Conservation (phyloP, 2,113 vertebrate genomes). For the Syngnathus scovelli region DNA sequence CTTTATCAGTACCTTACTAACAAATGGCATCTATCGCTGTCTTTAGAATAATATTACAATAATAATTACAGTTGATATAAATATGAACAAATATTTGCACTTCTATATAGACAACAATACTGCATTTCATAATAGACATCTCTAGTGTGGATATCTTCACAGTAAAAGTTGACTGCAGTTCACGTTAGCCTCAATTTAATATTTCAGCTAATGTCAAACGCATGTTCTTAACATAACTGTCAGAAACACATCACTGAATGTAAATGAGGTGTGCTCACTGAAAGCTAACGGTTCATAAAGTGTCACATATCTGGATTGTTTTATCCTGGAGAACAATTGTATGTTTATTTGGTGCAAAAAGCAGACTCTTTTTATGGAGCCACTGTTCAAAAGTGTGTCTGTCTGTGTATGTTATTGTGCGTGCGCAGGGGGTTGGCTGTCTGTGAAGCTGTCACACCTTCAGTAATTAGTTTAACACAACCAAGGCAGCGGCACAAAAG, state of each 20-base stretch:
- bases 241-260: not conserved
- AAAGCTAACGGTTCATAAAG: not conserved
- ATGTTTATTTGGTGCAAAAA: constrained; percentile 15
- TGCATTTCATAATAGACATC: not conserved
- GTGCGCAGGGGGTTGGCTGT: constrained; percentile 69
- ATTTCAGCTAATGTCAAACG: not conserved
- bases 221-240: not conserved
- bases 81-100: not conserved
- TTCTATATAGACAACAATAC: not conserved
- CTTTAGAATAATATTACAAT: not conserved
- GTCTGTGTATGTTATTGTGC: constrained; percentile 46
- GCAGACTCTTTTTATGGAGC: not conserved
- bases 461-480: constrained; percentile 68
- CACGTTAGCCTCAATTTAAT: not conserved
- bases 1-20: too few relatives aligned
- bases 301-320: constrained; percentile 10
- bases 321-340: not conserved
- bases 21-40: not conserved
- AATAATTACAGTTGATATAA: not conserved
- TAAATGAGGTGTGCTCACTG: not conserved
- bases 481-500: constrained; percentile 47
- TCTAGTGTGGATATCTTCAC: not conserved
- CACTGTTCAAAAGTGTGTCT: constrained; percentile 12
- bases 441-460: constrained; percentile 68
- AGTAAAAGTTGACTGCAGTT: not conserved